Base-by-base conservation (phyloP, 2,113 vertebrate genomes). In the Alethe castanea region DNA sequence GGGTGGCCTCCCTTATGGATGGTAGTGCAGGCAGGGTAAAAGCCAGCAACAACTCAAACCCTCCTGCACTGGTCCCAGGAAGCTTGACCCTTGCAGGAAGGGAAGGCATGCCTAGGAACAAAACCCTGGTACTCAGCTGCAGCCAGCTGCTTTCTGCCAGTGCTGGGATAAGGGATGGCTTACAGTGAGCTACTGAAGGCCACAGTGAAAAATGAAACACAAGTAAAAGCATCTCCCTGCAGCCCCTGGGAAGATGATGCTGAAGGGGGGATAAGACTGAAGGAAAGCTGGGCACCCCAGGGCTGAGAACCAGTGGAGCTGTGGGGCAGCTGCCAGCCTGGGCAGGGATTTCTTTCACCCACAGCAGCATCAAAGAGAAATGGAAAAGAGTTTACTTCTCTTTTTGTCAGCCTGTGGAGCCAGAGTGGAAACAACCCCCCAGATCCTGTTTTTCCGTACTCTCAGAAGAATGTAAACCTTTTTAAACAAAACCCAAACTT, bases 391-490 rank as follows among this genome's bases (percentile, higher is more conserved):
- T 90, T 95, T 92, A 94, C 28, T 92, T 92, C 19, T 72, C 19
- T 56, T 25, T 72, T 62, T 85, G 74, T 65, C 59, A 66, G 79
- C 13, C 62, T 50, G 45, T 3, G 6, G 59, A 88, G 72, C 47
- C 52, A 81, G 62, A 1, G 2, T 86, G 80, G 69, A 93, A 88
- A 76, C 74, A 95, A 33, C 1, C 24, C 65, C 44, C 31, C 3
- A 2, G 62, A 84, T 92, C 62, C 88, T 94, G 72, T 73, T 94
- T 94, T 93, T 81, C 90, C 0, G 0, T 59, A 40, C 67, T 88
- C 38, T 67, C 35, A 83, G 42, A 94, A 88, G 88, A 97, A 96
- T 92, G 92, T 90, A 96, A 96, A 96, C 78, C 40, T 89, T 85
- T 64, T 50, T 28, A 93, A 91, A 93, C 48, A 76, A 86, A 92